Conservation (phyloP, 2,888 invertebrate species). For the Papilio demoleus region DNA sequence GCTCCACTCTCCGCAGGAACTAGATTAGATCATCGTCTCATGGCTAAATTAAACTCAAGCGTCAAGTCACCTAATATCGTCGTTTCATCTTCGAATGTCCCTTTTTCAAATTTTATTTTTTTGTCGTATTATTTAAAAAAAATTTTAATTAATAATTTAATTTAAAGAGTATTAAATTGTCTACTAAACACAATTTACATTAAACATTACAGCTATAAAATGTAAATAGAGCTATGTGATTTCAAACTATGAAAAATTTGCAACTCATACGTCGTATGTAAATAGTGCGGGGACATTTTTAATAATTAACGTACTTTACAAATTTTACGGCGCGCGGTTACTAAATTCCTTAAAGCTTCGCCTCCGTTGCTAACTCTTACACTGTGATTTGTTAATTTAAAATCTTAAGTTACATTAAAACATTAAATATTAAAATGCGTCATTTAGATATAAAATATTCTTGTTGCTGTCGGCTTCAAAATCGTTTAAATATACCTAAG, state of each 20-base stretch:
- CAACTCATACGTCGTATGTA: constrained; percentile 4
- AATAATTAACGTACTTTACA: constrained; percentile 29
- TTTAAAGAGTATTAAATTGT: too few species aligned
- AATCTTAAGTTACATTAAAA: background rate
- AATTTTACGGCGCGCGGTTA: constrained; percentile 32
- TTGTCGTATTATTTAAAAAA: too few species aligned
- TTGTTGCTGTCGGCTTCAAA: background rate
- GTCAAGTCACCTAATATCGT: too few species aligned
- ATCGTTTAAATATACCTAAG: too few species aligned
- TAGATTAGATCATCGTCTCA: too few species aligned
- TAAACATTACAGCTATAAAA: background rate
- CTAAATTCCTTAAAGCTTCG: background rate
- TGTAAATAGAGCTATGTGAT: background rate
- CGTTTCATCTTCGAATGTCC: too few species aligned
- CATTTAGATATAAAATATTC: background rate
- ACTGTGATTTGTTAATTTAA: constrained; percentile 10
- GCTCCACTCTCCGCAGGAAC: too few species aligned
- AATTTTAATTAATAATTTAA: too few species aligned
- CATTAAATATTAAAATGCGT: background rate
- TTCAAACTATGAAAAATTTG: constrained; percentile 14
- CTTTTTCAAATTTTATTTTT: too few species aligned
- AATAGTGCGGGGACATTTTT: constrained; percentile 7
- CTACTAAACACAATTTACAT: too few species aligned
- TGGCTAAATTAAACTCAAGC: too few species aligned
- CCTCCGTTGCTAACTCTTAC: background rate